Percentiles rank a stretch among this genome's conserved stretches.
phyloP scores from a whole-genome alignment of 2,888 invertebrate genomes.

The Gryllus longicercus region DNA sequence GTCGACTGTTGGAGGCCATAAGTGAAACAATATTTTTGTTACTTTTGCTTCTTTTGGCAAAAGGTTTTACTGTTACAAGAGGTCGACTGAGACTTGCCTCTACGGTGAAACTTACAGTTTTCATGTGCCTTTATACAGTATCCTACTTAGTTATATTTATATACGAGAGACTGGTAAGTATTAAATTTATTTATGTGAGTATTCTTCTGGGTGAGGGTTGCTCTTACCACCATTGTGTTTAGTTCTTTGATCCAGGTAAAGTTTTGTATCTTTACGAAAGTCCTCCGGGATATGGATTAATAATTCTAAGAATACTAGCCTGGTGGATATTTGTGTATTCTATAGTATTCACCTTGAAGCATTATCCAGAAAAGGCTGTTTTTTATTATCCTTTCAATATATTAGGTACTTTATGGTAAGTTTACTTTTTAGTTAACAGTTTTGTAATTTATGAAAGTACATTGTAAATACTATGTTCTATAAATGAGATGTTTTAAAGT shows the following conservation, averaged over 20 bases:
- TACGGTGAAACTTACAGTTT: slow-evolving; percentile 71
- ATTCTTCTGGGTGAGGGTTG: slow-evolving; percentile 19
- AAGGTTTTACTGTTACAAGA: slow-evolving; percentile 87
- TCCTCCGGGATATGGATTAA: slow-evolving; percentile 80
- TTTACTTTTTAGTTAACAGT: neutral
- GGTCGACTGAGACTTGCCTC: slow-evolving; percentile 71
- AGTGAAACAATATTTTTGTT: slow-evolving; percentile 75
- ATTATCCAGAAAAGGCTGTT: slow-evolving; percentile 75
- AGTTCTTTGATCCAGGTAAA: slow-evolving; percentile 87
- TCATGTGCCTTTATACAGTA: slow-evolving; percentile 72
- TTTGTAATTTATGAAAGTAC: neutral
- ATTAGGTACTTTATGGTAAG: slow-evolving; percentile 76
- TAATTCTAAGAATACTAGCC: slow-evolving; percentile 68
- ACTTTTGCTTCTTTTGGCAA: slow-evolving; percentile 75
- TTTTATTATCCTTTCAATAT: slow-evolving; percentile 83
- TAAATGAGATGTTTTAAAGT: too few species aligned
- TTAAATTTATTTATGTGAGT: neutral
- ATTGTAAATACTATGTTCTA: neutral
- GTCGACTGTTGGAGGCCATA: slow-evolving; percentile 66
- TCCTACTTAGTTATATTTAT: slow-evolving; percentile 73
- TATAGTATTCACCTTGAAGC: slow-evolving; percentile 71
- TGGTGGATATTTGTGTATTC: slow-evolving; percentile 77
- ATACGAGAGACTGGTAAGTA: slow-evolving; percentile 69
- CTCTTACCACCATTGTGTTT: slow-evolving; percentile 36
- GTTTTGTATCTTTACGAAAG: slow-evolving; percentile 89